Conservation (phyloP, 2,797 vertebrate genomes). For the Malacoraja senta region DNA sequence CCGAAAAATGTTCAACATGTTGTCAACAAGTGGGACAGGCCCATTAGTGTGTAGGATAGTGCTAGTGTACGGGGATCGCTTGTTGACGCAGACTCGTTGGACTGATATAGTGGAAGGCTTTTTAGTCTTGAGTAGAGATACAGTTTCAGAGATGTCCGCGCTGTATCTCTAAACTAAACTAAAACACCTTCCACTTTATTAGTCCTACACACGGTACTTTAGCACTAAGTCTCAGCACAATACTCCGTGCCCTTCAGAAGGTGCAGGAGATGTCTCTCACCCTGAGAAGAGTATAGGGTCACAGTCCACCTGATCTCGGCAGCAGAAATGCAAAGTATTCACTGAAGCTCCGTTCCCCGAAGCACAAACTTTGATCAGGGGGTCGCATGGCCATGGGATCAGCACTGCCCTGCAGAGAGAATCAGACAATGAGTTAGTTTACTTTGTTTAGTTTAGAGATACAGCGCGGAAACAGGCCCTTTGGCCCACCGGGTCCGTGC, state of each 20-base stretch:
- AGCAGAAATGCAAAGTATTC: slow-evolving; percentile 75
- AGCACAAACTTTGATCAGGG: slow-evolving; percentile 76
- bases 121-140: too few species aligned
- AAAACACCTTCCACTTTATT: neutral
- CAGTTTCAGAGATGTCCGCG: too few species aligned
- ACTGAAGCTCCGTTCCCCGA: slow-evolving; percentile 72
- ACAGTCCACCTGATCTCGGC: slow-evolving; percentile 47
- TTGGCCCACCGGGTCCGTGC: too few species aligned
- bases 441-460: too few species aligned
- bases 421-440: neutral
- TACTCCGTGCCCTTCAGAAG: neutral
- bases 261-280: slow-evolving; percentile 56
- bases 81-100: too few species aligned
- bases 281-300: slow-evolving; percentile 78
- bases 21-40: too few species aligned
- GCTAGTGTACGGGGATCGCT: too few species aligned
- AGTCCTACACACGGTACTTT: neutral
- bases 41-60: too few species aligned
- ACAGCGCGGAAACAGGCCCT: too few species aligned
- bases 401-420: neutral
- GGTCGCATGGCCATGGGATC: slow-evolving; percentile 61
- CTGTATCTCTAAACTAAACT: neutral
- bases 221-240: neutral
- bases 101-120: too few species aligned
- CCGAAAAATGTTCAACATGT: too few species aligned